phyloP scores from a whole-genome alignment of 2,888 invertebrate species.

The Callyntrura sp. region DNA sequence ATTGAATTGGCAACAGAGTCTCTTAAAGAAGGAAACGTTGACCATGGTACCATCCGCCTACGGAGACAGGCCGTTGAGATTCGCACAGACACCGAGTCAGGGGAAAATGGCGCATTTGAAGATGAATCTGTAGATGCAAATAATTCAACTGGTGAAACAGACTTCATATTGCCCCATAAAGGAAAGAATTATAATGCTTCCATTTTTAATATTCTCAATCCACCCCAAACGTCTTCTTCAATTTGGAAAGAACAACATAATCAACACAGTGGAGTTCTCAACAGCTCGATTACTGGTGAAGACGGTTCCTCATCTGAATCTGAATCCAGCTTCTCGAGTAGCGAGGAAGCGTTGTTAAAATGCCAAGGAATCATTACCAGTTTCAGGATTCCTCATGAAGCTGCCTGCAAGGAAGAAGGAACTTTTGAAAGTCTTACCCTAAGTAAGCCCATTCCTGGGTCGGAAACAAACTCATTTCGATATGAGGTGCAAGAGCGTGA shows the following conservation, averaged over 20 bases:
- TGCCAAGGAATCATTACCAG: conserved; percentile 91
- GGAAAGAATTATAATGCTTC: conserved; percentile 32
- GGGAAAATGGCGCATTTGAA: conserved; percentile 83
- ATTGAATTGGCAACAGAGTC: not conserved
- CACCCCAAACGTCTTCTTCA: conserved; percentile 65
- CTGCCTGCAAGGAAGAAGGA: conserved; percentile 37
- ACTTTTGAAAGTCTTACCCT: conserved; percentile 25
- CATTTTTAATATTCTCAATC: conserved; percentile 13
- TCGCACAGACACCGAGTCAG: conserved; percentile 79
- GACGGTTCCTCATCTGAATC: conserved; percentile 92
- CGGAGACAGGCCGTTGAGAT: conserved; percentile 67
- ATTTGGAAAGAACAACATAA: conserved; percentile 87
- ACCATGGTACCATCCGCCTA: conserved; percentile 76
- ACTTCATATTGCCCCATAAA: conserved; percentile 16
- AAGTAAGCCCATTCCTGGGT: conserved; percentile 36
- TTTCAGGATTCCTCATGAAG: conserved; percentile 72
- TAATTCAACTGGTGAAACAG: not conserved
- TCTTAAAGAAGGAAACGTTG: not conserved
- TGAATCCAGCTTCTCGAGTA: conserved; percentile 93
- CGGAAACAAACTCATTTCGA: conserved; percentile 5
- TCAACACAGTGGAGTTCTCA: conserved; percentile 88
- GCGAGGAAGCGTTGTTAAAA: conserved; percentile 91
- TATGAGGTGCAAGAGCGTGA: conserved; percentile 87
- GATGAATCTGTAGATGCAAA: conserved; percentile 53
- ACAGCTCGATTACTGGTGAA: conserved; percentile 87